Evolutionary conservation across 1,140 invertebrate species (phyloP).

Genomic region (Mya arenaria): DNA sequence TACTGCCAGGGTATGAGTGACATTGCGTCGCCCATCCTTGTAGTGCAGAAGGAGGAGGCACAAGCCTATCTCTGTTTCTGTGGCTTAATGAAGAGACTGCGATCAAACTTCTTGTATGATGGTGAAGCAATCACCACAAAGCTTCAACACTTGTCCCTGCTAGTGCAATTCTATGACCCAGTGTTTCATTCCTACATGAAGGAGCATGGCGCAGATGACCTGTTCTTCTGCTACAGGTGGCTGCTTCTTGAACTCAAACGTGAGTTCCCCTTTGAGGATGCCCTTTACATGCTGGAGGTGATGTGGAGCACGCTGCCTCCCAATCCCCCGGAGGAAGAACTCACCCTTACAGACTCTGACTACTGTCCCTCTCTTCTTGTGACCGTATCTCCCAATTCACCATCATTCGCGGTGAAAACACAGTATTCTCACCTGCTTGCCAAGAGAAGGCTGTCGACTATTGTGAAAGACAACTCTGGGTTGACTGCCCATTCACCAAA

Average conservation of each 20-base stretch:
- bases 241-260: constrained; percentile 97
- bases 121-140: constrained; percentile 97
- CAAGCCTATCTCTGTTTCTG: constrained; percentile 98
- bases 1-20: constrained; percentile 99
- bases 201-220: constrained; percentile 90
- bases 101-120: constrained; percentile 95
- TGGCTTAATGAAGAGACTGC: constrained; percentile 94
- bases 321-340: constrained; percentile 87
- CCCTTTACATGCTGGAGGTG: constrained; percentile 96
- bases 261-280: constrained; percentile 98
- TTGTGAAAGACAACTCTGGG: constrained; percentile 37
- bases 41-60: constrained; percentile 97
- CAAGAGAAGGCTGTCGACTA: constrained; percentile 58
- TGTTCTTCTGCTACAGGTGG: constrained; percentile 97
- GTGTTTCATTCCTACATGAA: constrained; percentile 96
- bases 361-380: constrained; percentile 64
- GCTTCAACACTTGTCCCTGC: constrained; percentile 95
- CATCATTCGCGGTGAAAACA: constrained; percentile 71
- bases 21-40: constrained; percentile 94
- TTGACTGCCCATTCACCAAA: neutral
- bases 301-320: constrained; percentile 96
- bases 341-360: constrained; percentile 88
- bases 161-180: constrained; percentile 94
- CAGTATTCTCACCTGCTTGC: constrained; percentile 75
- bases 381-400: constrained; percentile 71